Conservation (phyloP, 2,888 invertebrate species). For the Zygothrica quintamaculata region DNA sequence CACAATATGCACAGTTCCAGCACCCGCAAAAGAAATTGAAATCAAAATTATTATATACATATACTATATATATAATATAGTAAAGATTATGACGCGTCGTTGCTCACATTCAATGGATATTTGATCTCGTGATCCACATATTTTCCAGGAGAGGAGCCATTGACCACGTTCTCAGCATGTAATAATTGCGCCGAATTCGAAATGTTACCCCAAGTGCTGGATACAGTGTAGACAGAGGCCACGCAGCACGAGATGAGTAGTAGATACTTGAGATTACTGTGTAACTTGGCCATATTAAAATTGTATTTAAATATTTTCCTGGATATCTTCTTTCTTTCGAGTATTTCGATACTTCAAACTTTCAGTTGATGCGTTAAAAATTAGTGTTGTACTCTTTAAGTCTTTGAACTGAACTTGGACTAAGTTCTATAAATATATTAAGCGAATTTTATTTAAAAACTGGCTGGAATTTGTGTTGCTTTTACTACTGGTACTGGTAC, state of each 20-base stretch:
- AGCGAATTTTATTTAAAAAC: constrained; percentile 5
- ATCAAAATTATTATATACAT: background rate
- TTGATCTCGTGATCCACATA: constrained; percentile 81
- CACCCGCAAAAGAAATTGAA: background rate
- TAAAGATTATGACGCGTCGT: background rate
- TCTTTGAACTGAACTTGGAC: constrained; percentile 12
- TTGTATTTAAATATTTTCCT: background rate
- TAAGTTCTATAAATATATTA: constrained; percentile 19
- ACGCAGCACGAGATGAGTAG: constrained; percentile 53
- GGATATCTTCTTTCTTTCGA: constrained; percentile 11
- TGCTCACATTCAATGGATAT: constrained; percentile 82
- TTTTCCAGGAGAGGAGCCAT: constrained; percentile 77
- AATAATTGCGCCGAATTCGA: constrained; percentile 80
- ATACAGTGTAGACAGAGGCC: constrained; percentile 73
- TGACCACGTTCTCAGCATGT: constrained; percentile 79
- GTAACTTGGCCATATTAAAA: constrained; percentile 31
- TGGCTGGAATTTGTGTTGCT: constrained; percentile 24
- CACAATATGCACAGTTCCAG: too few species aligned
- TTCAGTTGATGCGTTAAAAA: constrained; percentile 45
- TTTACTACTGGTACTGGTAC: constrained; percentile 11
- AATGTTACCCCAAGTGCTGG: constrained; percentile 82
- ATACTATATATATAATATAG: constrained; percentile 5
- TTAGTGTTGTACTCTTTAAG: constrained; percentile 25
- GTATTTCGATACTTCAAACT: background rate
- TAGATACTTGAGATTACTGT: constrained; percentile 29